Conservation (phyloP, 2,113 vertebrate genomes). For the Hyperoodon ampullatus region DNA sequence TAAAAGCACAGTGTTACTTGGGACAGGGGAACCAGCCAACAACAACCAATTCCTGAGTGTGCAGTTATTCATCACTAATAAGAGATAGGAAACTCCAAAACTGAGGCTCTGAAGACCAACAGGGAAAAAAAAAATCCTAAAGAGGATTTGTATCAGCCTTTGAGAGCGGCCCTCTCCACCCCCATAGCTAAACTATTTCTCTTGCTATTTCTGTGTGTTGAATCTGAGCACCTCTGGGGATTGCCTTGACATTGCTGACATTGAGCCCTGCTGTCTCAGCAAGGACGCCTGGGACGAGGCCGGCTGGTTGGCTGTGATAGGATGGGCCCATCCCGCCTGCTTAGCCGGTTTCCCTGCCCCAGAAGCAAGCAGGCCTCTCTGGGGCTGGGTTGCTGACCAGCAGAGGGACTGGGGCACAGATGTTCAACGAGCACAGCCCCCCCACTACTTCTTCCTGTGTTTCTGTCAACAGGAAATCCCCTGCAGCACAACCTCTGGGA, state of each 20-base stretch:
- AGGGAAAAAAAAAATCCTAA: not conserved
- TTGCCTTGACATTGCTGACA: not conserved
- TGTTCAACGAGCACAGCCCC: not conserved
- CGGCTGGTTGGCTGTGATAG: not conserved
- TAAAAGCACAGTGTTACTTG: not conserved
- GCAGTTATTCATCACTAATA: not conserved
- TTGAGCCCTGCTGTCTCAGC: constrained; percentile 21
- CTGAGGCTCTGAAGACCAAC: not conserved
- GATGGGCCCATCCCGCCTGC: not conserved
- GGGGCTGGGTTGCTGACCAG: not conserved
- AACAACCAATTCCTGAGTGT: not conserved
- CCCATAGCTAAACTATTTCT: not conserved
- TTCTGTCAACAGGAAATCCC: constrained; percentile 77
- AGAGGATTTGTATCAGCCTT: not conserved
- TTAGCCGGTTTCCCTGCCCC: constrained; percentile 18
- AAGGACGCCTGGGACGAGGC: not conserved
- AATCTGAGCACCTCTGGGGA: not conserved
- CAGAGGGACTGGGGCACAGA: constrained; percentile 30
- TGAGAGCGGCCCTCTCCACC: not conserved
- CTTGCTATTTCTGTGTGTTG: not conserved
- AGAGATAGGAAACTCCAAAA: not conserved
- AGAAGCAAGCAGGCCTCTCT: not conserved
- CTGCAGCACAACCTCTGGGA: constrained; percentile 57
- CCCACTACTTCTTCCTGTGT: constrained; percentile 58
- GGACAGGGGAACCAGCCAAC: not conserved